These are phyloP conservation scores for Scaptomyza montana DNA, from an alignment of 1,140 invertebrate species.

Conservation along the genomic window DNA sequence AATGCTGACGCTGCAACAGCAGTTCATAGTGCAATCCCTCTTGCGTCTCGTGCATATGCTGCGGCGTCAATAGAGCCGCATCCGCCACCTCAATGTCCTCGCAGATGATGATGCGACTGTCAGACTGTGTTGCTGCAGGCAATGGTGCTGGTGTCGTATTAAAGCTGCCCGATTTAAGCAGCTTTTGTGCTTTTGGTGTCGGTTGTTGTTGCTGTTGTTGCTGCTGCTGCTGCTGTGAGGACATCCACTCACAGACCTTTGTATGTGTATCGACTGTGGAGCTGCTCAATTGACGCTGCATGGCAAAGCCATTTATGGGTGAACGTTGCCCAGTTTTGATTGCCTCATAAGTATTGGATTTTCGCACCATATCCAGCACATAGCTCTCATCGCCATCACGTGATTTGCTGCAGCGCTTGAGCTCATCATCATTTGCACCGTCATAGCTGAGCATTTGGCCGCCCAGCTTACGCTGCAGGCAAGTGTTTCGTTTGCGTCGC, in stretches of 20 bases:
- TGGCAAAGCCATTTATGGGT: constrained; percentile 85
- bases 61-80: constrained; percentile 65
- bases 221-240: constrained; percentile 86
- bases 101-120: constrained; percentile 76
- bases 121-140: constrained; percentile 86
- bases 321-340: constrained; percentile 83
- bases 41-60: constrained; percentile 63
- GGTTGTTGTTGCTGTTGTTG: constrained; percentile 86
- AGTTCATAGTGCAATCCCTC: constrained; percentile 61
- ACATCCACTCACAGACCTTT: constrained; percentile 93
- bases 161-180: constrained; percentile 73
- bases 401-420: constrained; percentile 76
- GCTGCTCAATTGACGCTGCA: constrained; percentile 89
- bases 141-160: constrained; percentile 60
- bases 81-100: constrained; percentile 80
- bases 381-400: constrained; percentile 83
- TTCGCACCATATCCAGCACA: constrained; percentile 72
- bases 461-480: constrained; percentile 68
- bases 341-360: constrained; percentile 85
- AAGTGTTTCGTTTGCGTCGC: constrained; percentile 57
- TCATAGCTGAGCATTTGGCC: constrained; percentile 77
- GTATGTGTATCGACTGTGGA: constrained; percentile 93
- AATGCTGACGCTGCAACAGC: constrained; percentile 70
- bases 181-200: constrained; percentile 20
- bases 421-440: constrained; percentile 81